Percentiles rank a stretch among this genome's conserved stretches.
These are phyloP conservation scores for Alauda arvensis DNA, from an alignment of 2,797 vertebrate species.

Conservation along the genomic window DNA sequence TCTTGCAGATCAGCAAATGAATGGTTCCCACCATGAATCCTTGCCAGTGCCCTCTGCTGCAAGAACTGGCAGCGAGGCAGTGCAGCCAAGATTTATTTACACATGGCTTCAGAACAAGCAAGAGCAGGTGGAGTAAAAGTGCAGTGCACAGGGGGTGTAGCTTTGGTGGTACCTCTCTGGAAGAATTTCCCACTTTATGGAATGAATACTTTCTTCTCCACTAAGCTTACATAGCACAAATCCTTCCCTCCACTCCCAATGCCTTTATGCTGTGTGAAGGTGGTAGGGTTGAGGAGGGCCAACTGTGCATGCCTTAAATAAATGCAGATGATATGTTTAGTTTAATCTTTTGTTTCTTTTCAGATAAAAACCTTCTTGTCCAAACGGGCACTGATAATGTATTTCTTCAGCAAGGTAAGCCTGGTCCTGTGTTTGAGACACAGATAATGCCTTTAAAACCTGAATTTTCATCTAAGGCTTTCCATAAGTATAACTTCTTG, in stretches of 20 bases:
- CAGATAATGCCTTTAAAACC: not conserved
- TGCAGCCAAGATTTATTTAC: conserved; percentile 79
- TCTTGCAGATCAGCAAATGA: conserved; percentile 51
- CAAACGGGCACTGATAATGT: conserved; percentile 90
- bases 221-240: not conserved
- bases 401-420: conserved; percentile 97
- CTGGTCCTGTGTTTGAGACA: not conserved
- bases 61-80: conserved; percentile 36
- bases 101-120: conserved; percentile 87
- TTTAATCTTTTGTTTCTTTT: conserved; percentile 22
- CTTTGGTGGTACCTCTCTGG: not conserved
- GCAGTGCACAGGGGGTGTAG: not conserved
- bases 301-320: not conserved
- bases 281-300: not conserved
- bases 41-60: conserved; percentile 55
- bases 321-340: not conserved
- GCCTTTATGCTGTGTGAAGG: not conserved
- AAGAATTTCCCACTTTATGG: not conserved
- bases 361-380: conserved; percentile 91
- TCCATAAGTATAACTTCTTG: not conserved
- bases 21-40: conserved; percentile 25
- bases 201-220: not conserved
- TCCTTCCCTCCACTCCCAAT: not conserved
- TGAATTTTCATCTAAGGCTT: not conserved
- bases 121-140: conserved; percentile 82